These are phyloP conservation scores for Oryzias dopingdopingensis DNA, from an alignment of 2,797 vertebrate species.

Conservation along the genomic window DNA sequence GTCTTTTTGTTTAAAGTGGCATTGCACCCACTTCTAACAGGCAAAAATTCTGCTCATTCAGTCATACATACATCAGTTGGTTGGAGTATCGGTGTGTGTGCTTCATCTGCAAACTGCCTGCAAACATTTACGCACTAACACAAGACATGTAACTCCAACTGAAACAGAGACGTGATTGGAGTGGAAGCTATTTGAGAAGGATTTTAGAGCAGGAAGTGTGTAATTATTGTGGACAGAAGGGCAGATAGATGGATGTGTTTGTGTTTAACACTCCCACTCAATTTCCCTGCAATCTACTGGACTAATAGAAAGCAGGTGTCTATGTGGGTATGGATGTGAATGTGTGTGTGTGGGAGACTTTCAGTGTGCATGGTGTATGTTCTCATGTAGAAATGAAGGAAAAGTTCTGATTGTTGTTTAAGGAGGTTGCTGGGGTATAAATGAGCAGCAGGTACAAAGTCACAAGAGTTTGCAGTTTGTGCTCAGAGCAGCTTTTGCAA, in stretches of 20 bases:
- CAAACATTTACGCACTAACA: conserved; percentile 2
- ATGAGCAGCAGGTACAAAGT: conserved; percentile 28
- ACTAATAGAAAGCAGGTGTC: conserved; percentile 74
- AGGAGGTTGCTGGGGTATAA: conserved; percentile 16
- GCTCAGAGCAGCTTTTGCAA: not conserved
- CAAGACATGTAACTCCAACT: conserved; percentile 25
- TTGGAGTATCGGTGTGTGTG: too few species aligned
- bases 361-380: conserved; percentile 13
- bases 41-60: too few species aligned
- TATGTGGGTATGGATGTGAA: conserved; percentile 25
- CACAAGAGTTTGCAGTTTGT: not conserved
- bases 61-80: too few species aligned
- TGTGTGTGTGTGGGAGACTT: not conserved
- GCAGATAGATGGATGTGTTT: conserved; percentile 70
- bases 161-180: conserved; percentile 51
- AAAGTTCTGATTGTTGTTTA: conserved; percentile 2
- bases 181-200: conserved; percentile 53
- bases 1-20: too few species aligned
- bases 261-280: conserved; percentile 73
- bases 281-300: conserved; percentile 67
- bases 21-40: too few species aligned
- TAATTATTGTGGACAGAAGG: conserved; percentile 68
- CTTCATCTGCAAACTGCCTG: conserved; percentile 6
- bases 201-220: conserved; percentile 69
- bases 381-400: conserved; percentile 18